These are phyloP conservation scores for Planococcus citri DNA, from an alignment of 1,140 invertebrate genomes.

Conservation along the genomic window DNA sequence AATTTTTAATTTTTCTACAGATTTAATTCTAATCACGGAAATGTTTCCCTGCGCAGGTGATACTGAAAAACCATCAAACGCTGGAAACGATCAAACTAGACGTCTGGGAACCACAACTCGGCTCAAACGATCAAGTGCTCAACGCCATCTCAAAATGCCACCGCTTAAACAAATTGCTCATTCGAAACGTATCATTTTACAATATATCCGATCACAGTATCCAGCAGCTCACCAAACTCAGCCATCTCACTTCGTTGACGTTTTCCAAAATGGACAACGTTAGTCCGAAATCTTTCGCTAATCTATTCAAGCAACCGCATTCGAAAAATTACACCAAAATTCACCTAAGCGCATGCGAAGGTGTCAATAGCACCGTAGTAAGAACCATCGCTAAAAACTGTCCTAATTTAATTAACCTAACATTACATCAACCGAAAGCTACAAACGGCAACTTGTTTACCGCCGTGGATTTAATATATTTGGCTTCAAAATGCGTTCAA, in stretches of 20 bases:
- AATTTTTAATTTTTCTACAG: too few relatives aligned
- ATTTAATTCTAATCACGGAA: too few relatives aligned
- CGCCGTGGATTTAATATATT: background rate
- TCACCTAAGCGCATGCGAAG: background rate
- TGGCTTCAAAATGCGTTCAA: conserved; percentile 2
- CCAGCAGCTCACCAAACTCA: background rate
- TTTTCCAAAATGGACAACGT: conserved; percentile 6
- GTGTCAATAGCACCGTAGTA: background rate
- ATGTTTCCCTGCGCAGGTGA: too few relatives aligned
- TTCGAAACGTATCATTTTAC: conserved; percentile 1
- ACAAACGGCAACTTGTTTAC: background rate
- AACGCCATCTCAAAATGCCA: background rate
- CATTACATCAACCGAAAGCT: background rate
- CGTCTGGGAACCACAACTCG: background rate
- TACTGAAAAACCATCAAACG: background rate
- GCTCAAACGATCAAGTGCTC: background rate
- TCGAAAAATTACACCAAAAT: conserved; percentile 9
- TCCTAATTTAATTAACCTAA: background rate
- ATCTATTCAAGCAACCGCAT: background rate
- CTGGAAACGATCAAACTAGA: background rate
- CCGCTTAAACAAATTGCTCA: background rate
- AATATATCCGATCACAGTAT: background rate
- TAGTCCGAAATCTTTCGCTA: background rate
- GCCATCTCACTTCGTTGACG: background rate
- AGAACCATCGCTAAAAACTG: conserved; percentile 1